phyloP scores from a whole-genome alignment of 2,797 vertebrate species.

The Platyrinchus mystaceus region DNA sequence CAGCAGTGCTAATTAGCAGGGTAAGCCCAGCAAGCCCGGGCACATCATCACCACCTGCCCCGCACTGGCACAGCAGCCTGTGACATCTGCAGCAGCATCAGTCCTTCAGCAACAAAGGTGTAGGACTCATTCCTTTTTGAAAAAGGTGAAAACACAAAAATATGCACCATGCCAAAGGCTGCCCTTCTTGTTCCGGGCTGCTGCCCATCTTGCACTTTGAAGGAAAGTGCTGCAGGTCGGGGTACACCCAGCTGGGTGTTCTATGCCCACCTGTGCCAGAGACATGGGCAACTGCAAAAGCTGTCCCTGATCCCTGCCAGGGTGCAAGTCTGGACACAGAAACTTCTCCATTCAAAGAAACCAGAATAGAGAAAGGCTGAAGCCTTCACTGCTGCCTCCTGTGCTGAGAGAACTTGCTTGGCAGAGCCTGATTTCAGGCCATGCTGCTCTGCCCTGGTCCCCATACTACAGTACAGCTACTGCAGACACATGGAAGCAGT shows the following conservation, averaged over 20 bases:
- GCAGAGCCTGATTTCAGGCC: background rate
- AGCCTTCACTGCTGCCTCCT: background rate
- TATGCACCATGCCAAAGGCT: rapidly evolving
- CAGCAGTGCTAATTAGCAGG: background rate
- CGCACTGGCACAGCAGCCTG: rapidly evolving
- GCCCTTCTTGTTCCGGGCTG: background rate
- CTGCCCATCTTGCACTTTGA: background rate
- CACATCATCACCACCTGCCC: background rate
- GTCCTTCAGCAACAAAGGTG: background rate
- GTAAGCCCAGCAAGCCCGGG: background rate
- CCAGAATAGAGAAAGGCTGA: background rate
- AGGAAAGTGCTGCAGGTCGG: background rate
- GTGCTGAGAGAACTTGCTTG: background rate
- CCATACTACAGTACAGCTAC: too few relatives aligned
- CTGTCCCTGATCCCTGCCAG: background rate
- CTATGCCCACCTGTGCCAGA: background rate
- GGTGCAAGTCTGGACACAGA: background rate
- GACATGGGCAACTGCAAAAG: background rate
- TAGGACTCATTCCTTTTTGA: background rate
- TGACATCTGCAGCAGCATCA: background rate
- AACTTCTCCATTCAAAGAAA: background rate
- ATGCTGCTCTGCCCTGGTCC: background rate
- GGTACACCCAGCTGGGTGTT: background rate
- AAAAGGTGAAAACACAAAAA: background rate
- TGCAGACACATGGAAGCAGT: background rate